Evolutionary conservation across 2,113 vertebrate genomes (phyloP).

Genomic region (Garra rufa): DNA sequence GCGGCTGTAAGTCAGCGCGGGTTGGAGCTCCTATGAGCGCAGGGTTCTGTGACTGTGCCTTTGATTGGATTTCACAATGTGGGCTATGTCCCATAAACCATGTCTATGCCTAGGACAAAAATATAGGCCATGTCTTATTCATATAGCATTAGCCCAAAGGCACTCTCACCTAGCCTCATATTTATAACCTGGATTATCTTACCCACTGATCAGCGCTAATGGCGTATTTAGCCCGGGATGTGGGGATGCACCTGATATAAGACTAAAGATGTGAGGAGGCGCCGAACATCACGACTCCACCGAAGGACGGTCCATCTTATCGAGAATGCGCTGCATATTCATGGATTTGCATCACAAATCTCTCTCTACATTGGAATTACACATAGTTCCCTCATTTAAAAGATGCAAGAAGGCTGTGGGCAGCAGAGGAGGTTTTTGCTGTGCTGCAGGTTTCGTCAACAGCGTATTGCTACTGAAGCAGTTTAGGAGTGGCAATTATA

Average conservation of each 20-base stretch:
- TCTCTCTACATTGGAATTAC: not conserved
- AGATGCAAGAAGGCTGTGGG: conserved; percentile 43
- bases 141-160: conserved; percentile 30
- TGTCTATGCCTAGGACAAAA: conserved; percentile 51
- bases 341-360: conserved; percentile 36
- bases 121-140: conserved; percentile 55
- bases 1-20: conserved; percentile 49
- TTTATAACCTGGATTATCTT: conserved; percentile 52
- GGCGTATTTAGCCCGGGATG: conserved; percentile 40
- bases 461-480: conserved; percentile 79
- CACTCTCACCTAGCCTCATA: conserved; percentile 39
- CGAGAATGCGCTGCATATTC: conserved; percentile 9
- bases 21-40: conserved; percentile 41
- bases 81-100: conserved; percentile 55
- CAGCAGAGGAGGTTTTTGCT: conserved; percentile 69
- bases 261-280: conserved; percentile 18
- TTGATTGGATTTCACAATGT: conserved; percentile 60
- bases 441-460: conserved; percentile 76
- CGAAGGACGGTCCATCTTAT: conserved; percentile 24
- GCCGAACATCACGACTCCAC: conserved; percentile 8
- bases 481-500: conserved; percentile 81
- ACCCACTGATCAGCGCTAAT: conserved; percentile 50
- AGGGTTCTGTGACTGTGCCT: conserved; percentile 50
- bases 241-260: conserved; percentile 18
- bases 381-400: not conserved